These are phyloP conservation scores for Leuciscus idus DNA, from an alignment of 2,113 vertebrate genomes.

Conservation along the genomic window DNA sequence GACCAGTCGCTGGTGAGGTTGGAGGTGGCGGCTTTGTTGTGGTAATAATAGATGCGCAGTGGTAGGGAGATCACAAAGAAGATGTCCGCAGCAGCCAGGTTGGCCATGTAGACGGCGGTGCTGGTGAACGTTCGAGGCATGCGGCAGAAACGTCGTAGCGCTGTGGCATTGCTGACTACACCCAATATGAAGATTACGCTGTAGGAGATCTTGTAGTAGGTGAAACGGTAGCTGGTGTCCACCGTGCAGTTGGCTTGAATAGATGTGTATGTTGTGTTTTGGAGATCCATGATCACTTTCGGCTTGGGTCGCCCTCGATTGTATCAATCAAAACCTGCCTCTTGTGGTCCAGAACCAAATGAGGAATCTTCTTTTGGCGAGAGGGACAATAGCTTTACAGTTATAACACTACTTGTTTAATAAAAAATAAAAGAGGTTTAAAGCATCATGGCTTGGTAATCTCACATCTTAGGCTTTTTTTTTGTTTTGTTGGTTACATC, in stretches of 20 bases:
- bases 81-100: conserved; percentile 69
- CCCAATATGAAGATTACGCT: conserved; percentile 74
- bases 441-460: background rate
- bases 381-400: background rate
- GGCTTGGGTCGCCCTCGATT: background rate
- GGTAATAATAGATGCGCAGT: conserved; percentile 73
- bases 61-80: conserved; percentile 74
- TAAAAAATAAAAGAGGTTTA: background rate
- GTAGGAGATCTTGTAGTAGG: conserved; percentile 74
- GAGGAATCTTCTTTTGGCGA: conserved; percentile 27
- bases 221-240: conserved; percentile 74
- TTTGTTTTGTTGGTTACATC: background rate
- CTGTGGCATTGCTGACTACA: conserved; percentile 68
- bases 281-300: conserved; percentile 62
- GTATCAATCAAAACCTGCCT: conserved; percentile 9
- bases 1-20: conserved; percentile 58
- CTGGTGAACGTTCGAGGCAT: conserved; percentile 64
- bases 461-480: background rate
- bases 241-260: conserved; percentile 68
- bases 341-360: background rate
- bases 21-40: conserved; percentile 60
- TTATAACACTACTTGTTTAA: background rate
- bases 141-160: conserved; percentile 63
- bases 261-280: conserved; percentile 60
- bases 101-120: conserved; percentile 72